Conservation (phyloP, 1,140 invertebrate genomes). For the Watersipora subatra region DNA sequence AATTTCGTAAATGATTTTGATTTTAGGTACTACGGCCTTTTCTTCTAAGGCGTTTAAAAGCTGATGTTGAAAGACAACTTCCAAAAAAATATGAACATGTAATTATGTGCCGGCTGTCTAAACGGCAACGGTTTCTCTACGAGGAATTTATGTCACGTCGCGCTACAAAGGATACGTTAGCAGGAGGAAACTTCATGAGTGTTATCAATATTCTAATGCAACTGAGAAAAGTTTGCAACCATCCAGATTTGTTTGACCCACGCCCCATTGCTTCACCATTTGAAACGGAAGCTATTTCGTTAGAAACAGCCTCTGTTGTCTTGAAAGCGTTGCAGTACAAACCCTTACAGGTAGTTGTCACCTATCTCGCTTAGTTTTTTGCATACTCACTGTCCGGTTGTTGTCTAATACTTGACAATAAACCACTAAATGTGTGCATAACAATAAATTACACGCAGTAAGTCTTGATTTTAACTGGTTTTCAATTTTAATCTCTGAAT, state of each 20-base stretch:
- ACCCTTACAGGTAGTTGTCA: slow-evolving; percentile 54
- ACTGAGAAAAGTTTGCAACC: slow-evolving; percentile 96
- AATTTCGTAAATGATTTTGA: too few relatives aligned
- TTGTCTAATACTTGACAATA: too few relatives aligned
- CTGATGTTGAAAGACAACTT: slow-evolving; percentile 97
- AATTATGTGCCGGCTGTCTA: slow-evolving; percentile 85
- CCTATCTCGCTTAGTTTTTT: not conserved
- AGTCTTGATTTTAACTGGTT: too few relatives aligned
- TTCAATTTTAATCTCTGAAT: too few relatives aligned
- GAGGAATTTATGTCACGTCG: slow-evolving; percentile 98
- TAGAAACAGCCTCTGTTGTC: slow-evolving; percentile 48
- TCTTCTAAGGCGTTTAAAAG: slow-evolving; percentile 83
- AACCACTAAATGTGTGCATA: too few relatives aligned
- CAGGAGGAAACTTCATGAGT: slow-evolving; percentile 87
- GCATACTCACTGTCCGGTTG: not conserved
- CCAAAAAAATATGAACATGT: slow-evolving; percentile 98
- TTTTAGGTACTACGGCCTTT: slow-evolving; percentile 84
- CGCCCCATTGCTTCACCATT: slow-evolving; percentile 87
- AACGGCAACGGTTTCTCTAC: slow-evolving; percentile 90
- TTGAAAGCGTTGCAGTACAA: slow-evolving; percentile 60
- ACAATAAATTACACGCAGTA: too few relatives aligned
- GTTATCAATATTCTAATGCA: slow-evolving; percentile 99
- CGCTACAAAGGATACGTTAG: slow-evolving; percentile 87
- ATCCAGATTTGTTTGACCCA: slow-evolving; percentile 97
- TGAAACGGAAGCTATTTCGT: slow-evolving; percentile 65